Percentiles rank a stretch among this genome's conserved stretches.
Evolutionary conservation across 2,888 invertebrate species (phyloP).

Genomic region (Ligdia adustata): DNA sequence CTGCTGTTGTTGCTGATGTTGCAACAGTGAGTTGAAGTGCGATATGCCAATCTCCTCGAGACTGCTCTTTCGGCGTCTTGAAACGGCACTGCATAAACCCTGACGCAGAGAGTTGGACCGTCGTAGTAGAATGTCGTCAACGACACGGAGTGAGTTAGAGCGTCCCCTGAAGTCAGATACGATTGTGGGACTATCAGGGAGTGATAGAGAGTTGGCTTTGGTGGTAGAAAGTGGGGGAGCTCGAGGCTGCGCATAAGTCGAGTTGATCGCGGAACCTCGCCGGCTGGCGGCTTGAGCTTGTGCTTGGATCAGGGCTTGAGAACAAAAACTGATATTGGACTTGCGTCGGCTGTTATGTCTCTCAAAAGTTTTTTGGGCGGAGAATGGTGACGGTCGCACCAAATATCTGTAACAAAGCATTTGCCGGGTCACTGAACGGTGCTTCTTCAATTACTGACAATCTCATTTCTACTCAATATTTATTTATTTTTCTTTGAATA

Average conservation of each 20-base stretch:
- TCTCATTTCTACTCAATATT: too few species aligned
- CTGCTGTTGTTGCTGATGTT: constrained; percentile 79
- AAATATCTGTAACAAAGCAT: constrained; percentile 89
- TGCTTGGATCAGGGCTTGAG: constrained; percentile 88
- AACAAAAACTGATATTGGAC: constrained; percentile 96
- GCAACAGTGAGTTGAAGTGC: constrained; percentile 88
- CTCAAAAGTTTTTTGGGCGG: constrained; percentile 97
- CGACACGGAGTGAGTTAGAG: constrained; percentile 94
- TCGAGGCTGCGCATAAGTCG: constrained; percentile 85
- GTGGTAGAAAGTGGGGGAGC: constrained; percentile 92
- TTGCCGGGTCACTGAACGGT: too few species aligned
- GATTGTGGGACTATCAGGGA: constrained; percentile 95
- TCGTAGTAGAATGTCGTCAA: constrained; percentile 92
- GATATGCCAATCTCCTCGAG: constrained; percentile 94
- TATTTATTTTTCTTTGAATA: too few species aligned
- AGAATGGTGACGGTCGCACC: constrained; percentile 97
- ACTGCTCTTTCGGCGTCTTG: constrained; percentile 91
- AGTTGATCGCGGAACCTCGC: constrained; percentile 88
- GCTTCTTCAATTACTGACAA: too few species aligned
- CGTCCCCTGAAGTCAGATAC: constrained; percentile 91
- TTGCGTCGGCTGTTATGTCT: constrained; percentile 95
- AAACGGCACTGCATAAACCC: constrained; percentile 88
- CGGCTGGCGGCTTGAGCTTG: constrained; percentile 81
- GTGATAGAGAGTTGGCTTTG: constrained; percentile 94
- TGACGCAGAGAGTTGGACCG: constrained; percentile 93